Conservation (phyloP, 2,113 vertebrate species). For the Rhinopomastus cyanomelas region DNA sequence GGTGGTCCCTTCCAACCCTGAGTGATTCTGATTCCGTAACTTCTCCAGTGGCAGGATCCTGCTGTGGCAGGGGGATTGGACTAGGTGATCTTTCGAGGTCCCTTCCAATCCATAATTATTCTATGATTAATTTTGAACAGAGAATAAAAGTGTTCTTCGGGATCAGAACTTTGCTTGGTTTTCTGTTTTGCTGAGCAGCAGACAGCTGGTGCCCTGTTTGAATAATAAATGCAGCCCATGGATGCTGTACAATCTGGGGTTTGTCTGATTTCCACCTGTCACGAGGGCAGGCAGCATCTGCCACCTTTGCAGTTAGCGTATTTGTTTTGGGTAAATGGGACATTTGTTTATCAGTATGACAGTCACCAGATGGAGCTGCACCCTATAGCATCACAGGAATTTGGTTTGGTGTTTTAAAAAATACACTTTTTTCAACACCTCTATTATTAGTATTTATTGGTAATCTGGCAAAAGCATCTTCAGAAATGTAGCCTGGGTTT, state of each 20-base stretch:
- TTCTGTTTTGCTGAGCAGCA: neutral
- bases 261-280: neutral
- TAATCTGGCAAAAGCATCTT: neutral
- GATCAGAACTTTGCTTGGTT: neutral
- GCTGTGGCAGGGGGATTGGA: no score
- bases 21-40: no score
- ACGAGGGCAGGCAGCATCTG: neutral
- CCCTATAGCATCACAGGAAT: neutral
- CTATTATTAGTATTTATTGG: neutral
- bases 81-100: no score
- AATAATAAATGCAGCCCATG: neutral
- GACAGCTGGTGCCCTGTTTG: neutral
- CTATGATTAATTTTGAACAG: neutral
- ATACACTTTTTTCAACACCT: neutral
- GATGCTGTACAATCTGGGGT: neutral
- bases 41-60: no score
- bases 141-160: neutral
- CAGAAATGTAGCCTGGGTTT: neutral
- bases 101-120: no score
- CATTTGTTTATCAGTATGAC: neutral
- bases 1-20: no score
- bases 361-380: neutral
- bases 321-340: conserved; percentile 3
- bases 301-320: neutral
- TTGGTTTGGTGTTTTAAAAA: neutral